Conservation (phyloP, 2,888 invertebrate species). For the Aporophyla nigra region DNA sequence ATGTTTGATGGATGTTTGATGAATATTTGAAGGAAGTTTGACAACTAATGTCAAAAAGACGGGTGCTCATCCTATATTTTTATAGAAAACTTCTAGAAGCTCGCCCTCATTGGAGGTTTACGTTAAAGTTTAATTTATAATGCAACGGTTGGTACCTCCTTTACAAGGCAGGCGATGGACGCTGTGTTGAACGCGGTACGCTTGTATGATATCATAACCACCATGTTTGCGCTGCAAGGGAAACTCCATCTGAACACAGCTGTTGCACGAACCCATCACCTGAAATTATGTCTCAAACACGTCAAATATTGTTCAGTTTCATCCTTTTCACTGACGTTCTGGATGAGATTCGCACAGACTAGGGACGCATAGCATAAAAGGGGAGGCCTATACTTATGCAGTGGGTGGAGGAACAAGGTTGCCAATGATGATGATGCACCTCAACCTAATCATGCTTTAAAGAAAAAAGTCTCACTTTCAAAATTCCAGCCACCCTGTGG, state of each 20-base stretch:
- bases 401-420: background rate
- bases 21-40: no score
- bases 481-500: conserved; percentile 92
- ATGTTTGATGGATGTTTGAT: no score
- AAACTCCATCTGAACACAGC: conserved; percentile 92
- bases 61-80: no score
- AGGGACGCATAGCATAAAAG: background rate
- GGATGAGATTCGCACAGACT: background rate
- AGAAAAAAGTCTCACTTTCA: conserved; percentile 77
- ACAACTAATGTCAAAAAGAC: no score
- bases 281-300: conserved; percentile 53
- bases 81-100: no score
- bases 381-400: no score
- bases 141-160: conserved; percentile 87
- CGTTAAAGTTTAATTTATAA: background rate
- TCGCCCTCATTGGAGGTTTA: no score
- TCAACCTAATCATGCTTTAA: background rate
- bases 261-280: conserved; percentile 93
- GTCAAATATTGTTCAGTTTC: background rate
- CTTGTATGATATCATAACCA: conserved; percentile 93
- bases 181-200: conserved; percentile 94
- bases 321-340: background rate
- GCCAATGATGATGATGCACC: background rate
- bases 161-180: conserved; percentile 93
- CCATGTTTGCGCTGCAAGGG: conserved; percentile 94